Evolutionary conservation across 64 coral and sea anemone species (phyloP).

Genomic region (Pocillopora damicornis): DNA sequence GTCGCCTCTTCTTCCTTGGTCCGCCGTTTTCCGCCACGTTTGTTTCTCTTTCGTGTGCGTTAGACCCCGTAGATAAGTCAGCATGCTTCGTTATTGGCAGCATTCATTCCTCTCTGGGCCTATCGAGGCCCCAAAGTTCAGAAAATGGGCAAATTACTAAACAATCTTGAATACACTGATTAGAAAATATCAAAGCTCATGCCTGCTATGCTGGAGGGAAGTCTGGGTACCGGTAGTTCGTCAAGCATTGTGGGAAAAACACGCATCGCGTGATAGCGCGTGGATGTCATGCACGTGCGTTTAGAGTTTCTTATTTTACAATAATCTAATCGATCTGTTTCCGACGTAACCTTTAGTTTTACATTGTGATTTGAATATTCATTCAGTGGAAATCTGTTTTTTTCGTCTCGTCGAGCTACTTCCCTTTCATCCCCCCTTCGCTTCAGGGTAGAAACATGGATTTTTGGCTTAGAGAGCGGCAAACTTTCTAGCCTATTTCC

Average conservation of each 20-base stretch:
- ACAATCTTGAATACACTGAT: conserved; percentile 36
- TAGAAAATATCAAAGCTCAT: conserved; percentile 36
- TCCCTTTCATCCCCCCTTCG: no score
- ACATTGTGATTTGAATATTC: no score
- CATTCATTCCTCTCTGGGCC: conserved; percentile 96
- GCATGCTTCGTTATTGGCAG: conserved; percentile 97
- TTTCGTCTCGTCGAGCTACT: no score
- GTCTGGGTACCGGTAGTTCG: not conserved
- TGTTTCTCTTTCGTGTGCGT: conserved; percentile 63
- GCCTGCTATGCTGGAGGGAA: conserved; percentile 1
- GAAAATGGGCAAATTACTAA: conserved; percentile 23
- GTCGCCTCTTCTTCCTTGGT: conserved; percentile 81
- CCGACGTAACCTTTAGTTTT: no score
- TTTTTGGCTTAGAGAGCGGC: no score
- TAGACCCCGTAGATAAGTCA: conserved; percentile 72
- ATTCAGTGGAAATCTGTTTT: no score
- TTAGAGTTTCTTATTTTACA: no score
- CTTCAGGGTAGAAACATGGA: no score
- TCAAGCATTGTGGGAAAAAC: conserved; percentile 14
- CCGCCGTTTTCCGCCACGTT: conserved; percentile 79
- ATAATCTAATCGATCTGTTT: no score
- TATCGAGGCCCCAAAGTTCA: conserved; percentile 48
- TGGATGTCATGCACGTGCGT: not conserved
- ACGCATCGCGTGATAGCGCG: not conserved
- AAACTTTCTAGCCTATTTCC: no score